Percentiles rank a stretch among this genome's conserved stretches.
Conservation (phyloP, 2,888 invertebrate species). For the Rapana venosa region DNA sequence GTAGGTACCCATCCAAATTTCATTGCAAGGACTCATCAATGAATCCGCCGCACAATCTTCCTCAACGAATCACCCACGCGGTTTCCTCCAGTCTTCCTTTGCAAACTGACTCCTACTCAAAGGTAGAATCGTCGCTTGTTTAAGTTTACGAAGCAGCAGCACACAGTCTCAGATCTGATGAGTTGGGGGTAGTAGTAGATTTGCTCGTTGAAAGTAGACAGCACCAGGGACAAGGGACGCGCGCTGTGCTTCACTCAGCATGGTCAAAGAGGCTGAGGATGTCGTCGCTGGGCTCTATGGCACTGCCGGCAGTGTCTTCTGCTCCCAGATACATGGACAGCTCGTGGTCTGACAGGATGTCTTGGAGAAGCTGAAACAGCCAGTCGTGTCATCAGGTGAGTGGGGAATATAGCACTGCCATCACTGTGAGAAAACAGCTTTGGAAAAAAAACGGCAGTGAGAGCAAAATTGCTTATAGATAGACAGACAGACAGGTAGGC, state of each 20-base stretch:
- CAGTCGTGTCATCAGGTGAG: too few species aligned
- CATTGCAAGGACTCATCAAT: not conserved
- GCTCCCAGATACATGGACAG: conserved; percentile 95
- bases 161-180: not conserved
- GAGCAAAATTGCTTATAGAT: too few species aligned
- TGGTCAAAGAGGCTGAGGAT: conserved; percentile 28
- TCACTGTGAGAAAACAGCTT: too few species aligned
- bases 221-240: not conserved
- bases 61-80: not conserved
- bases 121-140: too few species aligned
- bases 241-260: not conserved
- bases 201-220: not conserved
- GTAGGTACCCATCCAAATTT: too few species aligned
- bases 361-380: conserved; percentile 88
- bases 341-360: conserved; percentile 95
- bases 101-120: too few species aligned
- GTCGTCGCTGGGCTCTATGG: conserved; percentile 31
- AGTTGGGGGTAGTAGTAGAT: not conserved
- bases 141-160: too few species aligned
- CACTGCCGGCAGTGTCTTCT: conserved; percentile 81
- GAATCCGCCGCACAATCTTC: not conserved
- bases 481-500: too few species aligned
- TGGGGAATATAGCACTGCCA: too few species aligned
- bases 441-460: too few species aligned
- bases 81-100: too few species aligned